Percentiles rank a stretch among this genome's conserved stretches.
phyloP scores from a whole-genome alignment of 2,797 vertebrate species.

The Pristis pectinata region DNA sequence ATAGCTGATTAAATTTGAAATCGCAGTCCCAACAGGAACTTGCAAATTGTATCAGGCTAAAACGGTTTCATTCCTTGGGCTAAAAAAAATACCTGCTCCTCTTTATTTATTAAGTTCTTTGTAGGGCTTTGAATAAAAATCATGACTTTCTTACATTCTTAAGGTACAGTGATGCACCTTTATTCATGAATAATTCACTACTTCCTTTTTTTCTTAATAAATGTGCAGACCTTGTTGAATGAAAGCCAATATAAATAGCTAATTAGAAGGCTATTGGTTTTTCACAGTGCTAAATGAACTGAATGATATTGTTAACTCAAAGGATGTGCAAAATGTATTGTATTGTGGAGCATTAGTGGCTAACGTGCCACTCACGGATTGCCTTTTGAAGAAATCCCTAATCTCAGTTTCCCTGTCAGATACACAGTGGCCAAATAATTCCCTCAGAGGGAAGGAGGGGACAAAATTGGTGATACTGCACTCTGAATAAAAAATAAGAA shows the following conservation, averaged over 20 bases:
- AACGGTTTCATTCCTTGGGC: background rate
- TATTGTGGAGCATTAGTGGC: background rate
- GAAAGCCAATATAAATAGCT: background rate
- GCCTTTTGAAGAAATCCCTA: background rate
- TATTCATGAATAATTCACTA: constrained; percentile 15
- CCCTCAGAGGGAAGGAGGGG: background rate
- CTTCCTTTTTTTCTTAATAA: background rate
- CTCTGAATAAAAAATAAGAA: no score
- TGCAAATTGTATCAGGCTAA: background rate
- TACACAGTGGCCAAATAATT: background rate
- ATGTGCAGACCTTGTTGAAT: background rate
- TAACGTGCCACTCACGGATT: background rate
- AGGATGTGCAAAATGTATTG: background rate
- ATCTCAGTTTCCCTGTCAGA: background rate
- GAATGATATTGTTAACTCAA: constrained; percentile 6
- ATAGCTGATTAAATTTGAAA: constrained; percentile 31
- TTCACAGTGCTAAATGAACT: background rate
- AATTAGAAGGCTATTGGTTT: background rate
- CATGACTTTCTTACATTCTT: background rate
- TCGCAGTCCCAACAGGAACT: background rate
- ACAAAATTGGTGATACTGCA: background rate
- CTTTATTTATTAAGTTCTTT: background rate
- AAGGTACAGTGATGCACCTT: background rate
- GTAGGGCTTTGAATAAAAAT: background rate
- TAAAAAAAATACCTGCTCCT: background rate